A percentile compares a stretch with the other conserved stretches of the same genome.
Conservation (phyloP, 2,888 invertebrate genomes). For the Seira ritae region DNA sequence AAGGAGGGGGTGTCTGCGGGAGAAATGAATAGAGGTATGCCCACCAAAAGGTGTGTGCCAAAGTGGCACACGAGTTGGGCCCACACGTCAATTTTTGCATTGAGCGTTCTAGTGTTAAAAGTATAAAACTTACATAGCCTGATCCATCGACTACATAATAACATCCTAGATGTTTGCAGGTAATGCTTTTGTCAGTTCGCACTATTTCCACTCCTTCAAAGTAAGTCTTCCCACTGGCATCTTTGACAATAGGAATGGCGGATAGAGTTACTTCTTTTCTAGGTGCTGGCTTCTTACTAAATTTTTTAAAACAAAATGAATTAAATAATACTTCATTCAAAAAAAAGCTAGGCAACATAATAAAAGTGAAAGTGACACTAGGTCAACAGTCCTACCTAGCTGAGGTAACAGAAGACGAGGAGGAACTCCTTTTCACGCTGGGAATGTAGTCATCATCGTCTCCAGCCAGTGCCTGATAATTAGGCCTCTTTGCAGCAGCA, state of each 20-base stretch:
- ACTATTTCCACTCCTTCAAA: conserved; percentile 60
- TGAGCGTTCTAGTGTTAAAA: background rate
- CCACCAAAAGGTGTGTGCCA: too few species aligned
- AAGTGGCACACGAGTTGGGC: too few species aligned
- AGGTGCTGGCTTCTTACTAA: conserved; percentile 40
- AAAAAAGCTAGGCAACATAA: too few species aligned
- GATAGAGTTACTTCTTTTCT: conserved; percentile 58
- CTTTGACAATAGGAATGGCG: conserved; percentile 60
- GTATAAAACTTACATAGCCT: conserved; percentile 1
- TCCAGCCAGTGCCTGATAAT: conserved; percentile 53
- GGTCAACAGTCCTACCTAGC: background rate
- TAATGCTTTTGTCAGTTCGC: conserved; percentile 60
- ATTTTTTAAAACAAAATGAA: background rate
- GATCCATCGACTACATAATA: conserved; percentile 33
- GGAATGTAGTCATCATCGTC: conserved; percentile 50
- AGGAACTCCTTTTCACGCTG: conserved; percentile 24
- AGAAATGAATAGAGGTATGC: too few species aligned
- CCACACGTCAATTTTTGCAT: too few species aligned
- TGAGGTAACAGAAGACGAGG: background rate
- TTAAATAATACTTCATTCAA: too few species aligned
- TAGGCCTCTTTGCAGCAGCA: conserved; percentile 53
- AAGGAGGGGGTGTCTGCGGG: too few species aligned
- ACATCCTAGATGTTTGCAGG: conserved; percentile 53
- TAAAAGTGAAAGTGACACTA: too few species aligned
- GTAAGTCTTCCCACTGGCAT: conserved; percentile 59